Percentiles rank a stretch among this genome's conserved stretches.
Evolutionary conservation across 1,140 invertebrate genomes (phyloP).

Genomic region (Phthorimaea operculella): DNA sequence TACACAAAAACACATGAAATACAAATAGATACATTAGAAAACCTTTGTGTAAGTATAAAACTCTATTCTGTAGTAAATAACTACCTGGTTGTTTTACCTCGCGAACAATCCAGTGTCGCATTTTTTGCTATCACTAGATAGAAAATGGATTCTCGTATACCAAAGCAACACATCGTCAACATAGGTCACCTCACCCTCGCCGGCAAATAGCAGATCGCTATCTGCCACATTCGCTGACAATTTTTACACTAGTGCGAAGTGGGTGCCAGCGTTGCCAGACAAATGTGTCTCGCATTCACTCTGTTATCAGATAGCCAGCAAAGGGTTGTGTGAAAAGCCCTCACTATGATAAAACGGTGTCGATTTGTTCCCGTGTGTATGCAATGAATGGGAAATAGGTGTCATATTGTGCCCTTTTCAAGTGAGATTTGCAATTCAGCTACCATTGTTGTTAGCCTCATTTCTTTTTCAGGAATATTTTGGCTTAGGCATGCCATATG

Average conservation of each 20-base stretch:
- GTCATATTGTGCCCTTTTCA: constrained; percentile 36
- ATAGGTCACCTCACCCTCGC: constrained; percentile 22
- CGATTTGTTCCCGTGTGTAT: constrained; percentile 49
- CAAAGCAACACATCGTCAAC: constrained; percentile 14
- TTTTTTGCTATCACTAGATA: neutral
- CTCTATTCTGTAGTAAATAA: no score
- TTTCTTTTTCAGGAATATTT: neutral
- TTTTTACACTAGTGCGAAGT: constrained; percentile 61
- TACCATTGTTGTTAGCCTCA: neutral
- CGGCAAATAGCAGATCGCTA: constrained; percentile 58
- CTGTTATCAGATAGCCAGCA: constrained; percentile 56
- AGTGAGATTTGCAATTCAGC: constrained; percentile 6
- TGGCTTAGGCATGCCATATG: no score
- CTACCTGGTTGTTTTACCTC: no score
- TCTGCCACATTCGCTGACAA: constrained; percentile 60
- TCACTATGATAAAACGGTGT: constrained; percentile 49
- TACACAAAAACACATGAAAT: no score
- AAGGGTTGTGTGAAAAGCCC: constrained; percentile 58
- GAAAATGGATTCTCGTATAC: neutral
- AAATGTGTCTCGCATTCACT: constrained; percentile 58
- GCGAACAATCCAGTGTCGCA: no score
- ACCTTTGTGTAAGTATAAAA: no score
- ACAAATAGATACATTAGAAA: no score
- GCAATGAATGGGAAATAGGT: constrained; percentile 54
- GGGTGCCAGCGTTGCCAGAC: constrained; percentile 58